phyloP scores from a whole-genome alignment of 2,888 invertebrate species.

The Xanthostigma xanthostigma region DNA sequence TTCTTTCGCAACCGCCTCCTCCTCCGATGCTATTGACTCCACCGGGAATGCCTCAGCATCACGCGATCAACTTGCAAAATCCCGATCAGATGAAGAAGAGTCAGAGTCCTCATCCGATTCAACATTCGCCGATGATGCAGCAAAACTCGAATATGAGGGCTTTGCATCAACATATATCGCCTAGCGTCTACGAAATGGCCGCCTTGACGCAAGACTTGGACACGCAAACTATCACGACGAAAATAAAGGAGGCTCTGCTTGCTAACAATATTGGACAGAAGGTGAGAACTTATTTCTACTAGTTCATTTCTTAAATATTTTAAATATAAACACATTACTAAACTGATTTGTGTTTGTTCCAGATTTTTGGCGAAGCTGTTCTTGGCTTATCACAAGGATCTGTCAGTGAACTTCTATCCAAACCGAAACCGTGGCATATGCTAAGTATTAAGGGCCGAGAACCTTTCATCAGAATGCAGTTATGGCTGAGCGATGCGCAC shows the following conservation, averaged over 20 bases:
- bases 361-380: constrained; percentile 94
- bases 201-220: constrained; percentile 92
- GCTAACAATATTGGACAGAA: constrained; percentile 98
- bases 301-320: constrained; percentile 4
- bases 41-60: constrained; percentile 62
- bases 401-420: constrained; percentile 90
- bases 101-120: constrained; percentile 37
- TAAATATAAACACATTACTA: constrained; percentile 2
- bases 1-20: constrained; percentile 30
- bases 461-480: constrained; percentile 90
- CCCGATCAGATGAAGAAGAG: constrained; percentile 43
- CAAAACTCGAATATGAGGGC: constrained; percentile 51
- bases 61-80: constrained; percentile 49
- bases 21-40: constrained; percentile 58
- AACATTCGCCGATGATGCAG: constrained; percentile 43
- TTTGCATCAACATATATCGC: constrained; percentile 73
- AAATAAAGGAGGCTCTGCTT: constrained; percentile 89
- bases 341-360: constrained; percentile 18
- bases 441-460: constrained; percentile 94
- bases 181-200: constrained; percentile 96
- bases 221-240: constrained; percentile 90
- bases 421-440: constrained; percentile 99
- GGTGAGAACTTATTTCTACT: constrained; percentile 26
- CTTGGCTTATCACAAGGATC: constrained; percentile 92
- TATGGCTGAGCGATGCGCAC: constrained; percentile 91